Evolutionary conservation across 2,888 invertebrate genomes (phyloP).

Genomic region (Metacarcinus magister): DNA sequence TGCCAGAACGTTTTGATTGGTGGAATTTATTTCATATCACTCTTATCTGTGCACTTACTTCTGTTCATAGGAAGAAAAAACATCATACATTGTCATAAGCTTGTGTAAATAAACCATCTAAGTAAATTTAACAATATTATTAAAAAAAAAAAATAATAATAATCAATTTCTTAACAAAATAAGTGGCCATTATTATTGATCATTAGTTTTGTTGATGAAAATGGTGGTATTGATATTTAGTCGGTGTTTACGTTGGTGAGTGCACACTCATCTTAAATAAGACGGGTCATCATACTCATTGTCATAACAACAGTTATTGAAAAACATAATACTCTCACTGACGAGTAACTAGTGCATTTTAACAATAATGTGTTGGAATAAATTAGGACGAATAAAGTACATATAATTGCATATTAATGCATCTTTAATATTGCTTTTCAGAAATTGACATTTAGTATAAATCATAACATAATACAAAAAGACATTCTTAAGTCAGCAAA

Average conservation of each 20-base stretch:
- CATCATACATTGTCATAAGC: background rate
- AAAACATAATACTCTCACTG: too few relatives aligned
- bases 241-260: background rate
- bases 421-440: background rate
- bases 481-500: slow-evolving; percentile 35
- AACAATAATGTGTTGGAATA: background rate
- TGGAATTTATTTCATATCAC: background rate
- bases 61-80: background rate
- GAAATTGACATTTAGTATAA: background rate
- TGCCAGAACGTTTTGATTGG: background rate
- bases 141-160: too few relatives aligned
- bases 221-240: background rate
- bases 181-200: background rate
- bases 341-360: too few relatives aligned
- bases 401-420: background rate
- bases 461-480: background rate
- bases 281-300: background rate
- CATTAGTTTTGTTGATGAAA: background rate
- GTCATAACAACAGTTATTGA: background rate
- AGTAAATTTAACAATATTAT: too few relatives aligned
- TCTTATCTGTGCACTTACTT: background rate
- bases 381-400: background rate
- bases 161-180: too few relatives aligned
- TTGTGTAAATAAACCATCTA: background rate
- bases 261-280: background rate